Evolutionary conservation across 2,888 invertebrate genomes (phyloP).

Genomic region (Agonum fuliginosum): DNA sequence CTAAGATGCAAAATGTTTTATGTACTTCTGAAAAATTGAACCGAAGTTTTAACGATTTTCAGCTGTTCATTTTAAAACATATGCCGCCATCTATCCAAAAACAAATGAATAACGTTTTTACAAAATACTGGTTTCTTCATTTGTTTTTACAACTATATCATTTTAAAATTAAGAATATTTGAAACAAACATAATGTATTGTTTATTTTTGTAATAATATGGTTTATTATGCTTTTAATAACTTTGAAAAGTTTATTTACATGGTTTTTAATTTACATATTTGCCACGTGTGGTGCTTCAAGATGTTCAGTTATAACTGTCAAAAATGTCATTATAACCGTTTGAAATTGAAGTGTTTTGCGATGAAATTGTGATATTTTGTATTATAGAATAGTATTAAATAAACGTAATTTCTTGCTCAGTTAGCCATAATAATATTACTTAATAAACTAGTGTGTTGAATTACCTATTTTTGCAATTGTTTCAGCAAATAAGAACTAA

Average conservation of each 20-base stretch:
- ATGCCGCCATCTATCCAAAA: slow-evolving; percentile 6
- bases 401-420: slow-evolving; percentile 18
- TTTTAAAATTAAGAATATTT: not conserved
- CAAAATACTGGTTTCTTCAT: too few species aligned
- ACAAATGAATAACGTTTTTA: too few species aligned
- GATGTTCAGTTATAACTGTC: slow-evolving; percentile 54
- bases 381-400: slow-evolving; percentile 37
- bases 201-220: not conserved
- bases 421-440: slow-evolving; percentile 9
- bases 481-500: not conserved
- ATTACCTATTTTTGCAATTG: not conserved
- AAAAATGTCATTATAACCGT: slow-evolving; percentile 53
- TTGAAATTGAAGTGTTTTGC: slow-evolving; percentile 46
- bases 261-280: slow-evolving; percentile 46
- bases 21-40: too few species aligned
- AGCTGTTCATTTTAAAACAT: not conserved
- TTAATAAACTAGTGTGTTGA: not conserved
- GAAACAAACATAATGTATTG: not conserved
- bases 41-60: not conserved
- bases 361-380: slow-evolving; percentile 50
- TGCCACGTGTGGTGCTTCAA: slow-evolving; percentile 44
- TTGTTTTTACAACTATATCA: not conserved
- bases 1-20: too few species aligned
- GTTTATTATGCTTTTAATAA: not conserved
- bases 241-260: not conserved